Base-by-base conservation (phyloP, 2,797 vertebrate species). In the Nannoperca australis region DNA sequence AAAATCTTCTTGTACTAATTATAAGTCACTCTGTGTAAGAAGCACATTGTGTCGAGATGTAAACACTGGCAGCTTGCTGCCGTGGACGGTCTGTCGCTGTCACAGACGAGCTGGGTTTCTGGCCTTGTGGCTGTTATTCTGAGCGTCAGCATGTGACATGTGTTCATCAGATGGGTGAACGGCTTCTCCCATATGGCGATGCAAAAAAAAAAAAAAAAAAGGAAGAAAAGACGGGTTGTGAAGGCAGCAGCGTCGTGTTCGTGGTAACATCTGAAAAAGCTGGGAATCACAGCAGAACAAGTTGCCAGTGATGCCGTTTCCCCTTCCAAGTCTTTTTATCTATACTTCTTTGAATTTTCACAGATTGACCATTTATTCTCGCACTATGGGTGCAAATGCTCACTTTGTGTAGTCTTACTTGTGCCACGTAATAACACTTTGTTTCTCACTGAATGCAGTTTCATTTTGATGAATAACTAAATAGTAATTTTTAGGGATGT, bases 141-240 rank as follows among this genome's bases (percentile, higher is more conserved):
- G 67, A 74, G 83, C 70, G 85, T 88, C 81, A 69, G 74, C 63
- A 34, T 82, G 84, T 81, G 85, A 84, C 90, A 90, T 89, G 81
- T 90, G 87, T 89, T 90, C 79, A 55, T 91, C 89, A 91, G 91
- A 90, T 85, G 87, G 91, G 13, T 18, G 72, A 87, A 79, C 66
- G 44, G 72, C 79, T 82, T 86, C 76, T 76, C 62, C 73, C 83
- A 84, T 84, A 84, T 90, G 86, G 82, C 30, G 34, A 51, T 17
- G 66, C 55, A 67, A 90, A 85, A 87, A 76, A n/a, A 49, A 49
- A 4, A 20, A 47, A 47, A 20, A 49, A 18, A 44, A 36, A 36
- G 10, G 10, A 36, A 36, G 32, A 1, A 62, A 84, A 85, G 67
- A 70, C 6, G 27, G 61, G 73, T 68, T 79, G 85, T 32, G 84